These are phyloP conservation scores for Acanthococcus lagerstroemiae DNA, from an alignment of 2,888 invertebrate species.

Conservation along the genomic window DNA sequence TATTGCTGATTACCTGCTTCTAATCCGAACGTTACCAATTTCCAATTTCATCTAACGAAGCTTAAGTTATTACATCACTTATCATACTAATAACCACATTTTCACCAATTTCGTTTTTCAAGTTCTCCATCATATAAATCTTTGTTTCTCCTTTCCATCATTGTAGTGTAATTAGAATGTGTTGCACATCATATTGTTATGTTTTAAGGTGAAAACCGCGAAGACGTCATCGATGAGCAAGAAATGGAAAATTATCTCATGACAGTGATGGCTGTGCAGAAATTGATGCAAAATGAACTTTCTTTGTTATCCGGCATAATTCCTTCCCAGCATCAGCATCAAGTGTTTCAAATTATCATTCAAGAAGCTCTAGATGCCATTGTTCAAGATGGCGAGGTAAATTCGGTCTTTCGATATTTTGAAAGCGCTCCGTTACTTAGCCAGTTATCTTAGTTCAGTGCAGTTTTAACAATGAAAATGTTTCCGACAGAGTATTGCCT, in stretches of 20 bases:
- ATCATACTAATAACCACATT: not conserved
- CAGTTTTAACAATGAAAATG: not conserved
- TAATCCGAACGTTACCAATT: no score
- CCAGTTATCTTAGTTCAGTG: not conserved
- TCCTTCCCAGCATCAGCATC: slow-evolving; percentile 66
- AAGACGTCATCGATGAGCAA: slow-evolving; percentile 59
- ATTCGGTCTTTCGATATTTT: no score
- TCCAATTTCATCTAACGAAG: no score
- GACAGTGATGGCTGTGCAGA: slow-evolving; percentile 68
- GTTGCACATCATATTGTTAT: not conserved
- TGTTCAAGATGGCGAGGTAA: slow-evolving; percentile 74
- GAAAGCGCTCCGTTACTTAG: not conserved
- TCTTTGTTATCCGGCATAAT: slow-evolving; percentile 73
- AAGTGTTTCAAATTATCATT: slow-evolving; percentile 73
- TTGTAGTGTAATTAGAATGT: not conserved
- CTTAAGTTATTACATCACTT: no score
- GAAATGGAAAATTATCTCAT: slow-evolving; percentile 76
- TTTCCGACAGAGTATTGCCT: slow-evolving; percentile 54
- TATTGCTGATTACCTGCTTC: no score
- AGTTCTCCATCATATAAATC: not conserved
- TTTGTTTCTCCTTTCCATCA: no score
- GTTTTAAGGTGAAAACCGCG: slow-evolving; percentile 43
- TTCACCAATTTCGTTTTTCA: not conserved
- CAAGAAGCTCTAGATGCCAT: slow-evolving; percentile 74
- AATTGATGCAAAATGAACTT: slow-evolving; percentile 79